Evolutionary conservation across 1,140 invertebrate species (phyloP), one percentile per base, ranked within the genome.

Genomic region (Dreissena polymorpha): DNA sequence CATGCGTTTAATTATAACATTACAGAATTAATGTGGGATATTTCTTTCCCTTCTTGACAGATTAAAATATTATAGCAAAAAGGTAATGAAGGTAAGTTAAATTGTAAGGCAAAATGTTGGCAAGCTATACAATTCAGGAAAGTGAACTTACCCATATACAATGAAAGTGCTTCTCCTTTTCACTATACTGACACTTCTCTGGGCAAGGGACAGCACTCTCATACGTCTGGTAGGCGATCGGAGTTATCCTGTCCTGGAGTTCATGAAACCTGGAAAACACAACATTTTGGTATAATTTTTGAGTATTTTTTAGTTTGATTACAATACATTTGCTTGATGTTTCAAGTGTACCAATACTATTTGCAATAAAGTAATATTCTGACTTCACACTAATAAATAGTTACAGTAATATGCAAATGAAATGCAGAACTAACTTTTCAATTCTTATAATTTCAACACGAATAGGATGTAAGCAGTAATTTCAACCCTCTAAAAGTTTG

Each of bases 141-240:
- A 39, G 39, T 39, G 39, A 10, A 89, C 92, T 91, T 92, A 94
- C 94, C 94, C 94, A 94, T 81, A 93, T 93, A 89, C 94, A 98
- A 91, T 98, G 97, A 90, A 96, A 98, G 89, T 98, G 97, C 73
- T 96, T 96, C 85, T 97, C 96, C 82, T 96, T 96, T 75, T 95
- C 94, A 60, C 95, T 95, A 90, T 96, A 96, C 29, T 96, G 95
- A 93, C 97, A 98, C 63, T 94, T 94, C n/a, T 91, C 85, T 18
- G 91, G 89, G 88, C 94, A 94, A 12, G 95, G 95, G 76, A 95
- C 95, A 83, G 95, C 92, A 0, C 93, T 90, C 0, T 93, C 89
- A 84, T 93, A 94, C 0, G 94, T 95, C 65, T 94, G 94, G 92
- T 96, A 97, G 89, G 96, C 97, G 1, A 95, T 95, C 39, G 97